phyloP scores from a whole-genome alignment of 1,140 invertebrate genomes.

The Drosophila burlai region DNA sequence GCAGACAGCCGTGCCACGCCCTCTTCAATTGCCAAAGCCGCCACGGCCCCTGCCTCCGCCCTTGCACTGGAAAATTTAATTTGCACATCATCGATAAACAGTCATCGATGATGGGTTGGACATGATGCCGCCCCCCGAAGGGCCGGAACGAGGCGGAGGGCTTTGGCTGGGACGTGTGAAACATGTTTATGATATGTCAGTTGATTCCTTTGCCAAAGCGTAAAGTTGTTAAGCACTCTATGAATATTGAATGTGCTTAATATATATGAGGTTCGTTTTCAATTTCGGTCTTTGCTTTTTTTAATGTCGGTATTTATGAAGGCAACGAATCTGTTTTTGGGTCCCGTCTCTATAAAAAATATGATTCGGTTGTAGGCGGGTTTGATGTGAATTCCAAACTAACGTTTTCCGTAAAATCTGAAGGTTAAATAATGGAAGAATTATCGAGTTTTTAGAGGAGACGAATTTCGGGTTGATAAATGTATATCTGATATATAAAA shows the following conservation, averaged over 20 bases:
- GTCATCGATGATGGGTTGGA: constrained; percentile 34
- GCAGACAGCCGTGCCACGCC: constrained; percentile 25
- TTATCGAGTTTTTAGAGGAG: not conserved
- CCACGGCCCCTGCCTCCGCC: constrained; percentile 1
- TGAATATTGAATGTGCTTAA: constrained; percentile 43
- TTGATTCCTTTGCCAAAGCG: constrained; percentile 42
- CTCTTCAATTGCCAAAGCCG: constrained; percentile 19
- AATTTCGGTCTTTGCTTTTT: constrained; percentile 36
- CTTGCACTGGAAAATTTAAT: constrained; percentile 68
- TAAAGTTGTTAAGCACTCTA: constrained; percentile 47
- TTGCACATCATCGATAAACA: constrained; percentile 80
- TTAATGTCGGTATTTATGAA: constrained; percentile 13
- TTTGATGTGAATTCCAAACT: not conserved
- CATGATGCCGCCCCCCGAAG: constrained; percentile 2
- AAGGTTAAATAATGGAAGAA: not conserved
- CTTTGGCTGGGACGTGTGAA: constrained; percentile 28
- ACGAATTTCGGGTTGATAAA: no score
- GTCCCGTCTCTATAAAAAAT: not conserved
- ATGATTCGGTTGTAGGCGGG: not conserved
- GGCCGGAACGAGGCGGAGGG: not conserved
- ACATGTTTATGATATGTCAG: constrained; percentile 58
- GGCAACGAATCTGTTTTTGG: constrained; percentile 2
- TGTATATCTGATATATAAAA: no score
- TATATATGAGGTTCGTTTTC: constrained; percentile 25
- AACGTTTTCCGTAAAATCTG: not conserved